Evolutionary conservation across 2,797 vertebrate genomes (phyloP).

Genomic region (Gallirallus australis): DNA sequence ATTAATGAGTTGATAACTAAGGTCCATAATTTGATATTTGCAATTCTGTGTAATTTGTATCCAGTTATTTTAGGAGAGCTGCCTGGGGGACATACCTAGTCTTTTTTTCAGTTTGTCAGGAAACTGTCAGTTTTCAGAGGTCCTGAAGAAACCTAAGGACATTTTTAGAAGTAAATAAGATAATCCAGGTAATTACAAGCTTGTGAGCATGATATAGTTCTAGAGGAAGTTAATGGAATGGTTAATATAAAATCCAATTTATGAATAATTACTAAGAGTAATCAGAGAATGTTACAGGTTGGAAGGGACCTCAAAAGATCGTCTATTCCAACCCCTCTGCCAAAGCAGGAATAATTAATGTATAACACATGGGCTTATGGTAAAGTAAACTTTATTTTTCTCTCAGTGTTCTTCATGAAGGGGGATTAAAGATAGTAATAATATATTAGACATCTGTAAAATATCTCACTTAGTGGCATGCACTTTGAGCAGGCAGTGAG

Average conservation of each 20-base stretch:
- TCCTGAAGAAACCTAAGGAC: background rate
- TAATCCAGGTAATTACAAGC: background rate
- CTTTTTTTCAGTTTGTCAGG: background rate
- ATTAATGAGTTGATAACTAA: background rate
- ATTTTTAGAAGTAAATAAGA: background rate
- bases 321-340: too few relatives aligned
- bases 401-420: background rate
- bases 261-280: background rate
- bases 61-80: background rate
- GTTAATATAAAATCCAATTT: background rate
- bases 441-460: background rate
- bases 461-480: background rate
- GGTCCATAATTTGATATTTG: background rate
- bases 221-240: background rate
- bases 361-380: background rate
- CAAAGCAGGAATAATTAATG: background rate
- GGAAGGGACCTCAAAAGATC: too few relatives aligned
- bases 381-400: background rate
- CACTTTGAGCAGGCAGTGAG: background rate
- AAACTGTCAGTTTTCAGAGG: background rate
- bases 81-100: background rate
- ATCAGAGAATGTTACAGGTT: background rate
- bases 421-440: background rate
- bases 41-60: background rate
- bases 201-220: background rate